A percentile compares a stretch with the other conserved stretches of the same genome.
These are phyloP conservation scores for Zygothrica quintamaculata DNA, from an alignment of 2,888 invertebrate genomes.

Conservation along the genomic window DNA sequence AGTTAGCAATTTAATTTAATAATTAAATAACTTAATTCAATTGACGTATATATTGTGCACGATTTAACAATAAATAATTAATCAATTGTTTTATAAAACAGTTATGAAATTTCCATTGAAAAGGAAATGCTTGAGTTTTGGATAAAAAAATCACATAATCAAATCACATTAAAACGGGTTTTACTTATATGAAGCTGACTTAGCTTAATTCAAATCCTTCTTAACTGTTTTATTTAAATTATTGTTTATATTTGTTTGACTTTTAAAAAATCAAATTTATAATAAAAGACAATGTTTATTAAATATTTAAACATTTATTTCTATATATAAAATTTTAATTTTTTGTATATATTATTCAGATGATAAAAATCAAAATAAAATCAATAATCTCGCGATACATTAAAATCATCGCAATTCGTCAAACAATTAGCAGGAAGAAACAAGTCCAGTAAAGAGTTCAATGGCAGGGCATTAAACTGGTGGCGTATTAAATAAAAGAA, in stretches of 20 bases:
- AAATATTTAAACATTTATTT: too few species aligned
- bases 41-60: slow-evolving; percentile 25
- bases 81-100: slow-evolving; percentile 30
- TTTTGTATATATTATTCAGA: too few species aligned
- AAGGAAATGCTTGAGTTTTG: slow-evolving; percentile 41
- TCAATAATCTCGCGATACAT: too few species aligned
- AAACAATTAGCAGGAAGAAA: slow-evolving; percentile 13
- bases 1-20: slow-evolving; percentile 10
- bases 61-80: slow-evolving; percentile 19
- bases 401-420: too few species aligned
- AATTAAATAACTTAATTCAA: slow-evolving; percentile 19
- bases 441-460: slow-evolving; percentile 35
- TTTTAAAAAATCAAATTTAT: too few species aligned
- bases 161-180: neutral
- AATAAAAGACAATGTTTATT: too few species aligned
- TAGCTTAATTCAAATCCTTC: too few species aligned
- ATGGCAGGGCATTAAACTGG: slow-evolving; percentile 26
- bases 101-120: slow-evolving; percentile 32
- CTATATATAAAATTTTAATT: too few species aligned
- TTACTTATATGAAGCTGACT: too few species aligned
- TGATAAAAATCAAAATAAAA: too few species aligned
- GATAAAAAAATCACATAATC: slow-evolving; percentile 22
- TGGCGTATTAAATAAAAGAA: slow-evolving; percentile 8
- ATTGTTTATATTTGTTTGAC: too few species aligned
- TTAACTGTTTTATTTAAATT: too few species aligned